Conservation (phyloP, 1,140 invertebrate species). For the Telenomus remus region DNA sequence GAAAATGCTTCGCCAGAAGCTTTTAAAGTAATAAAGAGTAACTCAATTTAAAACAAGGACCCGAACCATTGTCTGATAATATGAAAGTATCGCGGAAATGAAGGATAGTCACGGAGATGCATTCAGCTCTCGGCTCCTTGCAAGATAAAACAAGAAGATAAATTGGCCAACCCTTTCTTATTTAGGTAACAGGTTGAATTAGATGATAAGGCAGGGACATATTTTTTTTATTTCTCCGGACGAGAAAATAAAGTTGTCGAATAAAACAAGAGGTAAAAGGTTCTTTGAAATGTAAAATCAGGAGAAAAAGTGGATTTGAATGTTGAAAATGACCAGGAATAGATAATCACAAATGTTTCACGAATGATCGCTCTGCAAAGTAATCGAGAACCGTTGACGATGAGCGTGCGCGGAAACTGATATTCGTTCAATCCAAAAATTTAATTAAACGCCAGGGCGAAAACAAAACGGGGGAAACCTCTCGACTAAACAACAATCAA, state of each 20-base stretch:
- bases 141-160: slow-evolving; percentile 39
- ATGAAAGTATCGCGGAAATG: slow-evolving; percentile 34
- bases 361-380: background rate
- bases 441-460: slow-evolving; percentile 19
- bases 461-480: background rate
- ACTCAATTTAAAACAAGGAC: slow-evolving; percentile 19
- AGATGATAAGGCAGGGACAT: slow-evolving; percentile 16
- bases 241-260: too few relatives aligned
- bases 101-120: slow-evolving; percentile 36
- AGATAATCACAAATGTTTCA: background rate
- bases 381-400: slow-evolving; percentile 3
- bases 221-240: slow-evolving; percentile 28
- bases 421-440: slow-evolving; percentile 13
- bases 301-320: too few relatives aligned
- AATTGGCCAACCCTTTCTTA: slow-evolving; percentile 40
- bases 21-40: slow-evolving; percentile 11
- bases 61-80: slow-evolving; percentile 9
- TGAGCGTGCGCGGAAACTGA: slow-evolving; percentile 7
- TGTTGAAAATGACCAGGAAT: too few relatives aligned
- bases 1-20: slow-evolving; percentile 6
- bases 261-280: too few relatives aligned
- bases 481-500: slow-evolving; percentile 7
- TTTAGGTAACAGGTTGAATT: slow-evolving; percentile 30
- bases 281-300: too few relatives aligned
- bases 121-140: slow-evolving; percentile 14